Base-by-base conservation (phyloP, 2,113 vertebrate genomes). In the Toxotes jaculatrix region DNA sequence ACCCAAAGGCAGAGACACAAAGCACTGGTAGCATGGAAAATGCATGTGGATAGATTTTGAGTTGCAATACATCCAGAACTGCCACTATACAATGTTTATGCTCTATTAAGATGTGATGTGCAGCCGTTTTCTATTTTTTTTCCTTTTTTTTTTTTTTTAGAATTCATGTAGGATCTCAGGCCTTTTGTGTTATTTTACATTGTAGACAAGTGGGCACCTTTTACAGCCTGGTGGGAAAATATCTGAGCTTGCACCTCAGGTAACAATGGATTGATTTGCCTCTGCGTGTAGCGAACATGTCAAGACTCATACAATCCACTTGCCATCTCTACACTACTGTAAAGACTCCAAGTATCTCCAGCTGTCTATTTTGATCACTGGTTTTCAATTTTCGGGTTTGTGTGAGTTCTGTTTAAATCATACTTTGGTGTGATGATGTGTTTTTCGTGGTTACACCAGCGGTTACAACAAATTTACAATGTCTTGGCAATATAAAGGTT, bases 291-390 rank as follows among this genome's bases (percentile, higher is more conserved):
- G 21, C 61, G 68, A 63, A 82, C 53, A 79, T 82, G 77, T 74
- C 56, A 81, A 82, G 75, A 80, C 80, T 91, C 71, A 60, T 62
- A 91, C 45, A 42, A 77, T 63, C 69, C 82, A 62, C 21, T 83
- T 61, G 57, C 43, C 31, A 47, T 61, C 67, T 82, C 71, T 64
- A 53, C 74, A 78, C 10, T 84, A 61, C 17, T 62, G 64, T 59
- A 32, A 83, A 79, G 77, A 83, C 80, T 69, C 56, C 53, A 83
- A 62, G 59, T 43, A 83, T 81, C 87, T 83, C 60, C 1, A 9
- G 63, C 69, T 65, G 57, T 77, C 70, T 66, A 57, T 78, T 57
- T 59, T 68, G 71, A 83, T 82, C 64, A 72, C 13, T 16, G 27
- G 62, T 61, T 42, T 27, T 60, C 16, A 56, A 56, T 77, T 70